These are phyloP conservation scores for Orchesella flavescens DNA, from an alignment of 2,888 invertebrate species.

Conservation along the genomic window DNA sequence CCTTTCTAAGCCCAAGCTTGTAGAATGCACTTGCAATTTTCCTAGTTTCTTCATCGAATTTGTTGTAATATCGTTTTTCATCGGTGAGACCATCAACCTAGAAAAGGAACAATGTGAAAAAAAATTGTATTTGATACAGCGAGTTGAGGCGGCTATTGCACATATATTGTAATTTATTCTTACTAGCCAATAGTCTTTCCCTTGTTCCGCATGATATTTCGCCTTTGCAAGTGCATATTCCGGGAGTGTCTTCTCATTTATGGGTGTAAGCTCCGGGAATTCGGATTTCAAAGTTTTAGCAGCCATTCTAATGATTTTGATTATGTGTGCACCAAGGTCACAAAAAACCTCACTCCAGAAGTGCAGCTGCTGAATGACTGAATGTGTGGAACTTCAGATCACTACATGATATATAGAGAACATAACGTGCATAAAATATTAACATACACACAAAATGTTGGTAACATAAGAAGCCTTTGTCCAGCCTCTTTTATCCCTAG, in stretches of 20 bases:
- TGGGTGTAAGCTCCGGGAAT: constrained; percentile 6
- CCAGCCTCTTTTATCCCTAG: no score
- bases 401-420: no score
- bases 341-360: no score
- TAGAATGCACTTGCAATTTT: constrained; percentile 66
- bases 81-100: constrained; percentile 80
- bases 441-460: no score
- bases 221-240: constrained; percentile 57
- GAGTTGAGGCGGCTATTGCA: not conserved
- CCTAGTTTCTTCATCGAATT: constrained; percentile 74
- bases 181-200: constrained; percentile 59
- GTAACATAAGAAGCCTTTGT: no score
- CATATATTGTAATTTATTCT: not conserved
- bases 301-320: no score
- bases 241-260: constrained; percentile 52
- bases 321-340: no score
- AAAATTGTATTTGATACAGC: not conserved
- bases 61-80: constrained; percentile 77
- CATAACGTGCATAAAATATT: no score
- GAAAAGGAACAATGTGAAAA: not conserved
- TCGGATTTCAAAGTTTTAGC: constrained; percentile 18
- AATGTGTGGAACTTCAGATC: no score
- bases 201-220: constrained; percentile 37
- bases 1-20: constrained; percentile 68
- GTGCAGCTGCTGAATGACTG: no score